Base-by-base conservation (phyloP, 2,113 vertebrate genomes). In the Pristiophorus japonicus region DNA sequence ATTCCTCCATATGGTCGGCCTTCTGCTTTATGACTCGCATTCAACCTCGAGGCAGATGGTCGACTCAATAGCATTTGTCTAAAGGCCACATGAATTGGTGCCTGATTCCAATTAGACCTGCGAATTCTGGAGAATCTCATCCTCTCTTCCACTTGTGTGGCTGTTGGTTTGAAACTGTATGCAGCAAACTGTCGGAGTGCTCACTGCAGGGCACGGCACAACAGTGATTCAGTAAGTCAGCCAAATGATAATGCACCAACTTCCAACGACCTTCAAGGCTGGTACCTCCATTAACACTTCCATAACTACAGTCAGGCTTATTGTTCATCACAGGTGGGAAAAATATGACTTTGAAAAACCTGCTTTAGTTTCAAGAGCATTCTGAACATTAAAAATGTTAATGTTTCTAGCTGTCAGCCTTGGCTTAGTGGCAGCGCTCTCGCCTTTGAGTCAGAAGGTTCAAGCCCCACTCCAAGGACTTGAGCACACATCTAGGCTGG, bases 31-130 rank as follows among this genome's bases (percentile, higher is more conserved):
- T 1, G 18, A 66, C 34, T 66, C 20, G 2, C 30, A 66, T 42
- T 94, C 91, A 66, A 27, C 63, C n/a, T 94, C 6, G 42, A 59
- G n/a, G 22, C 91, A 94, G 91, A 67, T 94, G 91, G 91, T 45
- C 42, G 24, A 94, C 55, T 94, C 22, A 27, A 66, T 45, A 30
- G 59, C n/a, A 18, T 45, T 45, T 66, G 87, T 66, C 62, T 66
- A 45, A 66, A 94, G 91, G n/a, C 91, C 91, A 94, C n/a, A 65
- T 92, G 90, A 92, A 62, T 66, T 66, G 91, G 38, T 67, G 62
- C 20, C 62, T 94, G 91, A 94, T 94, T 45, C 62, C 62, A 94
- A 27, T 94, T 65, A 27, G 20, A 94, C n/a, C 38, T 42, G 38
- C 45, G 90, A 18, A 66, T 42, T 45, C 63, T 66, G 8, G 63